A percentile compares a stretch with the other conserved stretches of the same genome.
Evolutionary conservation across 1,140 invertebrate species (phyloP).

Genomic region (Galleria mellonella): DNA sequence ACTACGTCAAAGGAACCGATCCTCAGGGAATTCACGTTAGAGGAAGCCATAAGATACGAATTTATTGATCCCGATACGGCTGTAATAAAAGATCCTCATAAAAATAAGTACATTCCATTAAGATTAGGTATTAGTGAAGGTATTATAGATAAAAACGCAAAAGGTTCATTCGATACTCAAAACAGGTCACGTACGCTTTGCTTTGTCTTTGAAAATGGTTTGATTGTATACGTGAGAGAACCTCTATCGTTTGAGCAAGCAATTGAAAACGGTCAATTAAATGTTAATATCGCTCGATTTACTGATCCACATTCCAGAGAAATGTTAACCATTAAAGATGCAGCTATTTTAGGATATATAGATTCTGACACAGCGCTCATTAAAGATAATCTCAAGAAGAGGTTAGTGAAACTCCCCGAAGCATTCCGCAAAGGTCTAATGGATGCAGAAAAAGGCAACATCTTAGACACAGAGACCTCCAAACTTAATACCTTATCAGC

Average conservation of each 20-base stretch:
- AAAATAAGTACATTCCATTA: constrained; percentile 83
- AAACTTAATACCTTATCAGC: constrained; percentile 83
- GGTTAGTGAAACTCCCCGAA: constrained; percentile 88
- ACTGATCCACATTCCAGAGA: constrained; percentile 83
- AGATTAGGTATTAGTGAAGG: constrained; percentile 82
- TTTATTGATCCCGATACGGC: constrained; percentile 85
- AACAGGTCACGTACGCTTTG: constrained; percentile 79
- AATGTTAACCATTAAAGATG: constrained; percentile 87
- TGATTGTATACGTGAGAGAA: constrained; percentile 81
- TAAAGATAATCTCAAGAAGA: constrained; percentile 89
- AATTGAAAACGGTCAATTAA: constrained; percentile 82
- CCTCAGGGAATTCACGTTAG: constrained; percentile 82
- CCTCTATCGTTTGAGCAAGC: constrained; percentile 86
- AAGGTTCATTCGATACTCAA: constrained; percentile 80
- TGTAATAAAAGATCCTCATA: constrained; percentile 85
- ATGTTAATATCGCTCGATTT: constrained; percentile 83
- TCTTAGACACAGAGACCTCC: constrained; percentile 87
- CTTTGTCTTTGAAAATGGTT: constrained; percentile 83
- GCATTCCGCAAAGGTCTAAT: constrained; percentile 90
- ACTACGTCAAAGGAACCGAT: constrained; percentile 66
- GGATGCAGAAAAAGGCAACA: constrained; percentile 89
- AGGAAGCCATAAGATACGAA: constrained; percentile 85
- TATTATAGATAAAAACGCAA: constrained; percentile 79
- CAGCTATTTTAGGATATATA: constrained; percentile 86
- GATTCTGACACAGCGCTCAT: constrained; percentile 91